Evolutionary conservation across 2,888 invertebrate genomes (phyloP).

Genomic region (Drosophila birchii): DNA sequence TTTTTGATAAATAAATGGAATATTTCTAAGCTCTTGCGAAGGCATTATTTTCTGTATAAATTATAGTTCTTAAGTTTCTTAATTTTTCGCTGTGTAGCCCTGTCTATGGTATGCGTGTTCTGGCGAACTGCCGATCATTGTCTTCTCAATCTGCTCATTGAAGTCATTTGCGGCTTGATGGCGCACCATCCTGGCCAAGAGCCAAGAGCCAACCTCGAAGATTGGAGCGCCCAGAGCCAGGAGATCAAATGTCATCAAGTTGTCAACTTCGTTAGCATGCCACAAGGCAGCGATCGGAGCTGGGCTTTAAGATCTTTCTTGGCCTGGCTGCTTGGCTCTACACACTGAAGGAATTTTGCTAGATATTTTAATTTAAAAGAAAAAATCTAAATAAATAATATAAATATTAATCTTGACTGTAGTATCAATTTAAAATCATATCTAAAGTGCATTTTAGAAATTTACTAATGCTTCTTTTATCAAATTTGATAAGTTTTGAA

Average conservation of each 20-base stretch:
- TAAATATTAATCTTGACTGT: too few species aligned
- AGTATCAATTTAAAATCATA: too few species aligned
- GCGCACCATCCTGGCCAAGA: slow-evolving; percentile 29
- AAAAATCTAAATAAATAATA: too few species aligned
- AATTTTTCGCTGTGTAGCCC: not conserved
- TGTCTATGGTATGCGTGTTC: slow-evolving; percentile 53
- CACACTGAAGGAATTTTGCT: slow-evolving; percentile 3
- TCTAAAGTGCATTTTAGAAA: too few species aligned
- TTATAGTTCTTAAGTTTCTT: not conserved
- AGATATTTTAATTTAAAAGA: too few species aligned
- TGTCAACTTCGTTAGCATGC: slow-evolving; percentile 82
- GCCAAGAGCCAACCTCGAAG: slow-evolving; percentile 26
- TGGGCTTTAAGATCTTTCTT: slow-evolving; percentile 36
- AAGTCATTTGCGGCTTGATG: slow-evolving; percentile 54
- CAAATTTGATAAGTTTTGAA: too few species aligned
- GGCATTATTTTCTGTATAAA: not conserved
- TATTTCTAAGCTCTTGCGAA: slow-evolving; percentile 45
- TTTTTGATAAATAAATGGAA: slow-evolving; percentile 73
- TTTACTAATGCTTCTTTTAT: not conserved
- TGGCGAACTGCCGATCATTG: slow-evolving; percentile 54
- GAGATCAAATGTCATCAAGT: slow-evolving; percentile 83
- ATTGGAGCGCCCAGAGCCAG: slow-evolving; percentile 47
- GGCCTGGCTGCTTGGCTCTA: slow-evolving; percentile 2
- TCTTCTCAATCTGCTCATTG: slow-evolving; percentile 64
- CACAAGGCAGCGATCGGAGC: slow-evolving; percentile 53